A percentile compares a stretch with the other conserved stretches of the same genome.
phyloP scores from a whole-genome alignment of 2,113 vertebrate genomes.

The Ahaetulla prasina region DNA sequence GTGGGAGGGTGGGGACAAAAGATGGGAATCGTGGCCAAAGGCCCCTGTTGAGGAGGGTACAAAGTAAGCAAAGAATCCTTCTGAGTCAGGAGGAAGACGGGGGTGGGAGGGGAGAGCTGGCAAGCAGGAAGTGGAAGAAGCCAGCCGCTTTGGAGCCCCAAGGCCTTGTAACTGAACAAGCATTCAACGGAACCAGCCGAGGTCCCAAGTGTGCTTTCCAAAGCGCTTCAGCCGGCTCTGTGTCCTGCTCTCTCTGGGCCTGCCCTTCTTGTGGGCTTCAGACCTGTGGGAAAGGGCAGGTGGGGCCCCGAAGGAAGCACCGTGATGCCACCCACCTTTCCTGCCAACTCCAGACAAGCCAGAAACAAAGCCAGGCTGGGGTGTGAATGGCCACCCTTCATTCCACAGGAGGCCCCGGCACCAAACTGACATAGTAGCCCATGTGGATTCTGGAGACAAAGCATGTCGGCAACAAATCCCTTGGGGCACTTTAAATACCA shows the following conservation, averaged over 20 bases:
- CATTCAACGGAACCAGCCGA: constrained; percentile 65
- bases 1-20: neutral
- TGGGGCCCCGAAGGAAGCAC: neutral
- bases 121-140: too few relatives aligned
- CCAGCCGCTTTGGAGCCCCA: constrained; percentile 41
- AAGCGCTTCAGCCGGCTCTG: constrained; percentile 59
- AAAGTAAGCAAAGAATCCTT: neutral
- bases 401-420: neutral
- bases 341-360: constrained; percentile 49
- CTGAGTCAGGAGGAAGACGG: neutral
- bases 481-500: neutral
- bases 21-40: neutral
- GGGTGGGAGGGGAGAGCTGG: too few relatives aligned
- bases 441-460: neutral
- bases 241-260: constrained; percentile 68
- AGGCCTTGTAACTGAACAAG: constrained; percentile 70
- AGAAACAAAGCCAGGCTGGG: constrained; percentile 18
- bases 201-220: constrained; percentile 68
- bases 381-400: neutral
- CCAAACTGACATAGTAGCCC: neutral
- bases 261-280: constrained; percentile 50
- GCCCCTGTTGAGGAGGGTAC: neutral
- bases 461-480: neutral
- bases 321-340: neutral
- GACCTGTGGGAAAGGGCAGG: neutral